Evolutionary conservation across 1,140 invertebrate genomes (phyloP), one percentile per base, ranked within the genome.

Genomic region (Rhyzopertha dominica): DNA sequence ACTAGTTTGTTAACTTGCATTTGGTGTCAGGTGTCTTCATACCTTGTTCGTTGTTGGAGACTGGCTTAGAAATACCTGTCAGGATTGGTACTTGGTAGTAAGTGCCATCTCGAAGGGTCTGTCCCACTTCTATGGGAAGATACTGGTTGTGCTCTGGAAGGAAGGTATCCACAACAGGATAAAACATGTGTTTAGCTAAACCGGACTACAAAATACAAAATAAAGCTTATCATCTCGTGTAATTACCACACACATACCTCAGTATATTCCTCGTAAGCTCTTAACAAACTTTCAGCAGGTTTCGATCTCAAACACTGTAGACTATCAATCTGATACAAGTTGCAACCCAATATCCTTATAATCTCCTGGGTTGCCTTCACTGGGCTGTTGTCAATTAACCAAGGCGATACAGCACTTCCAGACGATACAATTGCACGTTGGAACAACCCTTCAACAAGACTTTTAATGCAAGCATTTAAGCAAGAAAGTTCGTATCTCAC

Each of bases 361-460:
- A 87, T 66, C 49, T 75, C 66, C 14, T 70, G 65, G 0, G 84
- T 81, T 32, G 81, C 75, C 8, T 68, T 62, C 8, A 70, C 61
- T 2, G 77, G 72, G 40, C 77, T 70, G 36, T 55, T 62, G 20
- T 59, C 41, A 8, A 75, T 59, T 0, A 76, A 75, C 82, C 76
- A 85, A 9, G 74, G 72, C 43, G 76, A 71, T 2, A 82, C 56
- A 1, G 81, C 74, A 14, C 82, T 82, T 0, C 84, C 83, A 20
- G 81, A 84, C 73, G 86, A 83, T 5, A 89, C 61, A 24, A 90
- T 77, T 0, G 76, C 76, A 50, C 78, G 71, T 25, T 81, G 73
- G 59, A 87, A 85, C 30, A 85, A 63, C 38, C 73, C 79, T 78
- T 59, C 12, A 60, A 55, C 34, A 35, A 25, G 32, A 9, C 23